These are phyloP conservation scores for Carassius auratus DNA, from an alignment of 2,113 vertebrate genomes.

Conservation along the genomic window DNA sequence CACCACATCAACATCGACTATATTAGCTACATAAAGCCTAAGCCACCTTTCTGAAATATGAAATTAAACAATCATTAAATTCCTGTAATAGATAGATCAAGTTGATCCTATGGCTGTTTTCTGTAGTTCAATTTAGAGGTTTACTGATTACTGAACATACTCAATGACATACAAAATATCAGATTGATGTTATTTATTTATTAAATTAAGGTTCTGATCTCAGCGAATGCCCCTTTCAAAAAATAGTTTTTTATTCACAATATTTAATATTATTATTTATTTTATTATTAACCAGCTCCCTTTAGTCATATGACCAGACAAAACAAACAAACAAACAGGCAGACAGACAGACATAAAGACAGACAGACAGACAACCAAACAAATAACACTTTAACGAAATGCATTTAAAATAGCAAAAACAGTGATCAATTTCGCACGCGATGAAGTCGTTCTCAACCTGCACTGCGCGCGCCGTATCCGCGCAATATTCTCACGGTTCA, in stretches of 20 bases:
- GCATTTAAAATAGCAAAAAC: neutral
- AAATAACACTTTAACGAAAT: neutral
- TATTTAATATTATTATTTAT: neutral
- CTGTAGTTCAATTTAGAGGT: neutral
- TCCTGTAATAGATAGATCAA: neutral
- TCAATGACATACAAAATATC: no score
- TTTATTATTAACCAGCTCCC: neutral
- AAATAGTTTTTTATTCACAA: neutral
- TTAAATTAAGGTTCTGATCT: neutral
- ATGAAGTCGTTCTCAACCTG: neutral
- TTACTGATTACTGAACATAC: neutral
- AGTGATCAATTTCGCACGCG: neutral
- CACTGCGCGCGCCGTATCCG: neutral
- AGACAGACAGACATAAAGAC: no score
- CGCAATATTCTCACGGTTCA: neutral
- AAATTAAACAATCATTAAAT: neutral
- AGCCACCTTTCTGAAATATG: neutral
- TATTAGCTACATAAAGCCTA: neutral
- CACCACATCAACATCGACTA: neutral
- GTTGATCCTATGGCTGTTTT: neutral
- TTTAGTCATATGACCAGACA: neutral
- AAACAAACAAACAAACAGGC: no score
- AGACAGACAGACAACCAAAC: no score
- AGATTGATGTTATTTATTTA: no score
- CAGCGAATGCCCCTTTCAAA: neutral